Evolutionary conservation across 2,797 vertebrate genomes (phyloP).

Genomic region (Distichodus sexfasciatus): DNA sequence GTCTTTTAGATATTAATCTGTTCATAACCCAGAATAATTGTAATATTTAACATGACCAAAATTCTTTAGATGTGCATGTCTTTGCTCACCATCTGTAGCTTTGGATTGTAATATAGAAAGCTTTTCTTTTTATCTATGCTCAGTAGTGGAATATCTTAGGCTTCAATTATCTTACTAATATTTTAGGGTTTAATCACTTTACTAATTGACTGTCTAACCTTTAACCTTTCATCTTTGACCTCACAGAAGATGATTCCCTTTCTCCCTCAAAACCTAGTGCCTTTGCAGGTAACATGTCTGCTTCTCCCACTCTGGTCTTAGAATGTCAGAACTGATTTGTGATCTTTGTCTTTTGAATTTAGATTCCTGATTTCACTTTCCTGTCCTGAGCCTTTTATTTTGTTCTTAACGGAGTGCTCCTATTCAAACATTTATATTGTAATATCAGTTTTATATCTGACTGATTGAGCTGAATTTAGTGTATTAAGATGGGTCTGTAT

Average conservation of each 20-base stretch:
- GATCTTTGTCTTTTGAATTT: not conserved
- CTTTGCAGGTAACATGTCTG: conserved; percentile 73
- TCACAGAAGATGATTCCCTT: conserved; percentile 84
- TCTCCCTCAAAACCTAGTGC: conserved; percentile 83
- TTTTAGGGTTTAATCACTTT: conserved; percentile 6
- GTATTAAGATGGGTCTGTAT: too few species aligned
- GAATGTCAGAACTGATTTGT: not conserved
- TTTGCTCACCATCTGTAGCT: not conserved
- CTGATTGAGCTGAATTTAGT: too few species aligned
- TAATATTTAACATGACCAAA: not conserved
- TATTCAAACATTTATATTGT: too few species aligned
- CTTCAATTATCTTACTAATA: too few species aligned
- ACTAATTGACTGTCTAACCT: conserved; percentile 72
- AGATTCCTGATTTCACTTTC: not conserved
- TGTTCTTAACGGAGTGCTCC: too few species aligned
- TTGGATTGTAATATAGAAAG: not conserved
- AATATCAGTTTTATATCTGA: too few species aligned
- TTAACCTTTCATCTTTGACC: conserved; percentile 76
- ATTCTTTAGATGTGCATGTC: not conserved
- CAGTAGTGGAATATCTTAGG: not conserved
- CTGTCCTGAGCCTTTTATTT: not conserved
- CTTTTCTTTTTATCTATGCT: not conserved
- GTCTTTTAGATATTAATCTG: too few species aligned
- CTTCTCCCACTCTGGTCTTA: not conserved
- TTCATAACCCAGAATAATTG: too few species aligned